Percentiles rank a stretch among this genome's conserved stretches.
These are phyloP conservation scores for Cossypha polioptera DNA, from an alignment of 2,797 vertebrate genomes.

Conservation along the genomic window DNA sequence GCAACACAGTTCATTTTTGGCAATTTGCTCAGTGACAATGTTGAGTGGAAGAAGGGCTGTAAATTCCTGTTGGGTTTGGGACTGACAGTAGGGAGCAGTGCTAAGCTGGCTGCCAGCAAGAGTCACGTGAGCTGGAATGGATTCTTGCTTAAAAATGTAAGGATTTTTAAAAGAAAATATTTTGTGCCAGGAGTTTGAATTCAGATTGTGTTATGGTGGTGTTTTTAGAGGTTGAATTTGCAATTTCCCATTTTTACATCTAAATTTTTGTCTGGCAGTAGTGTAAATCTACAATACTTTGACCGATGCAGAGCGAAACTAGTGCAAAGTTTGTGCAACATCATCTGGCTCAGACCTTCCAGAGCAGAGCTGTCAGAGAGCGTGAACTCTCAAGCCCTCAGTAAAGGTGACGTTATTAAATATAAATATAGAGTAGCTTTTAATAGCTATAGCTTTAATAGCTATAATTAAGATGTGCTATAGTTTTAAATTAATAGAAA, in stretches of 20 bases:
- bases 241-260: neutral
- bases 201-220: neutral
- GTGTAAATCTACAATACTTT: neutral
- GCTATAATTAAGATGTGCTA: constrained; percentile 44
- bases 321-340: neutral
- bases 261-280: neutral
- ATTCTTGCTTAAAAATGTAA: neutral
- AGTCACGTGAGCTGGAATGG: neutral
- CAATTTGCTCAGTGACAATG: neutral
- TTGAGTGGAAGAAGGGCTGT: neutral
- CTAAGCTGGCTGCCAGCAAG: constrained; percentile 47
- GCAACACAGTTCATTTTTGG: neutral
- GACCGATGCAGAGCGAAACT: neutral
- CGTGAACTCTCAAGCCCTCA: constrained; percentile 27
- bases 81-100: constrained; percentile 65
- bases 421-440: constrained; percentile 46
- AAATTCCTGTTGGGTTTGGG: constrained; percentile 40
- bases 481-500: constrained; percentile 1
- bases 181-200: neutral
- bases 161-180: constrained; percentile 14
- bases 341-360: neutral
- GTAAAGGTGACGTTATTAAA: constrained; percentile 47
- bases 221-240: neutral
- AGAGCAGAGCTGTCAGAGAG: neutral
- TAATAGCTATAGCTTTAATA: constrained; percentile 53